phyloP scores from a whole-genome alignment of 2,797 vertebrate species.

The Acanthiza pusilla region DNA sequence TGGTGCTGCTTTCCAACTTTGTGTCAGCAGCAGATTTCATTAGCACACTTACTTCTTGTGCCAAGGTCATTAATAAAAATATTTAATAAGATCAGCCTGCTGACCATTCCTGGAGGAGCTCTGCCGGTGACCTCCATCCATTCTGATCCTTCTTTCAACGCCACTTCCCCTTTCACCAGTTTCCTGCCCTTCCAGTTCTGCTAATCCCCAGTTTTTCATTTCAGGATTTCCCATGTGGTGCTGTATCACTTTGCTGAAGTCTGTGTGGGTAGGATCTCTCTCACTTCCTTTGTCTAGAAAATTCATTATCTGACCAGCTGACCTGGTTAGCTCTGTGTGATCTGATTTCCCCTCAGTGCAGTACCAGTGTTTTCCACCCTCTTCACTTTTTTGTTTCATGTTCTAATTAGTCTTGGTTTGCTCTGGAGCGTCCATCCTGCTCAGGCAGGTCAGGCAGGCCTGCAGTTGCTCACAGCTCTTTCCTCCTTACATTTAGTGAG shows the following conservation, averaged over 20 bases:
- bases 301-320: background rate
- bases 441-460: background rate
- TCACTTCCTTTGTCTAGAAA: background rate
- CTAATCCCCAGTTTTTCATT: background rate
- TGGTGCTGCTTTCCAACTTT: background rate
- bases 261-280: background rate
- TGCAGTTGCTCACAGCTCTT: background rate
- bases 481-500: rapidly evolving
- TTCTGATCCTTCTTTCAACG: background rate
- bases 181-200: background rate
- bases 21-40: conserved; percentile 48
- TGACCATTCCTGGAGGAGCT: conserved; percentile 15
- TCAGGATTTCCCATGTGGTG: background rate
- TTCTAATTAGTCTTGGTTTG: background rate
- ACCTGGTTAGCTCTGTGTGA: background rate
- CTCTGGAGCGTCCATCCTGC: background rate
- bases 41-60: background rate
- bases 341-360: background rate
- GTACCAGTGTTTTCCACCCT: background rate
- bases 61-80: conserved; percentile 49
- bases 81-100: conserved; percentile 30
- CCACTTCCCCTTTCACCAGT: background rate
- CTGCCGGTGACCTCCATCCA: background rate
- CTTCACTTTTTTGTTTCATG: background rate
- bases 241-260: background rate